Percentiles rank a stretch among this genome's conserved stretches.
phyloP scores from a whole-genome alignment of 2,113 vertebrate species.

The Megaptera novaeangliae region DNA sequence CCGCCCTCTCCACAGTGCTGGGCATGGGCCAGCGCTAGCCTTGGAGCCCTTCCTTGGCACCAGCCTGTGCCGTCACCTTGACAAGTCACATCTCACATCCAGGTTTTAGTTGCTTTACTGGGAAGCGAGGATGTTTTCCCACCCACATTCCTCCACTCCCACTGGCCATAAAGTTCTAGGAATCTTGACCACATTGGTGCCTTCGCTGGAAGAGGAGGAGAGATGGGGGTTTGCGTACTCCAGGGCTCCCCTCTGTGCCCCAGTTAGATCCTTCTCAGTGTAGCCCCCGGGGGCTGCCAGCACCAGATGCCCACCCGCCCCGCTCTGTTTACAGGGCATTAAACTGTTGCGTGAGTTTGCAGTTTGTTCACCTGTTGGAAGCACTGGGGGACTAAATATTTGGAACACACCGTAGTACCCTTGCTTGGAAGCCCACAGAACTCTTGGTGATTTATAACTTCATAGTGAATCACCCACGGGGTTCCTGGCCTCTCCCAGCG shows the following conservation, averaged over 20 bases:
- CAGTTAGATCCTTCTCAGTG: neutral
- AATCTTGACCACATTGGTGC: neutral
- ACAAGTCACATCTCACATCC: neutral
- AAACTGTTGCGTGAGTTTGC: conserved; percentile 7
- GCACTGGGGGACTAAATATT: neutral
- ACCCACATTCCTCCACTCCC: fast-evolving
- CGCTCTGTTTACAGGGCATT: neutral
- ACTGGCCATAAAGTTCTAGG: neutral
- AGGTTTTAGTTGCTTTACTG: no score
- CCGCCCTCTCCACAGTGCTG: neutral
- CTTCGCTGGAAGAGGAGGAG: no score
- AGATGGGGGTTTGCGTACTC: fast-evolving
- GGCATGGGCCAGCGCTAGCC: fast-evolving
- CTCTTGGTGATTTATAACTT: neutral
- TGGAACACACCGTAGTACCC: neutral
- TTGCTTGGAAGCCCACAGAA: conserved; percentile 32
- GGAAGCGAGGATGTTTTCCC: neutral
- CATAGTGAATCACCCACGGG: neutral
- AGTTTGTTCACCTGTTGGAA: neutral
- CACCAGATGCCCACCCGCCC: neutral
- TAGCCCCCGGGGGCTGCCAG: neutral
- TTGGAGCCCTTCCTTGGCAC: neutral
- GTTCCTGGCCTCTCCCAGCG: neutral
- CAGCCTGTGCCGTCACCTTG: fast-evolving
- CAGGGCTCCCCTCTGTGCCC: neutral